These are phyloP conservation scores for Strix uralensis DNA, from an alignment of 2,113 vertebrate species.

Conservation along the genomic window DNA sequence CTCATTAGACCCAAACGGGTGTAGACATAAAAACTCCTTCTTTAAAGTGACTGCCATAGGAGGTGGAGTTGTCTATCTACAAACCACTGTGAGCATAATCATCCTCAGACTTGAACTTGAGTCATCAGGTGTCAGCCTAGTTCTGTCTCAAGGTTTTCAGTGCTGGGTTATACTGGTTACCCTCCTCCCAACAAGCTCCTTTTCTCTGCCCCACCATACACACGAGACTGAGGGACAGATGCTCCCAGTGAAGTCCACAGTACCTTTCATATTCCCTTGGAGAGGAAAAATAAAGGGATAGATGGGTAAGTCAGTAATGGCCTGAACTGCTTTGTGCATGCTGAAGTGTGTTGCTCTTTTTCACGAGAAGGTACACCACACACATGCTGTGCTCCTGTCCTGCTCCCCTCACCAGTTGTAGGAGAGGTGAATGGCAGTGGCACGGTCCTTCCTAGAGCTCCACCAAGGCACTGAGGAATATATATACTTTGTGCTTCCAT, in stretches of 20 bases:
- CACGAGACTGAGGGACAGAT: not conserved
- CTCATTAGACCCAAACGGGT: not conserved
- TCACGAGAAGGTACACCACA: fast-evolving
- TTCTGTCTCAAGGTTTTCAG: not conserved
- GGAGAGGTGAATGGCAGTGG: not conserved
- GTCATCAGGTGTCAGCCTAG: not conserved
- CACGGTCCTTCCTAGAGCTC: not conserved
- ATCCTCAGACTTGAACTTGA: not conserved
- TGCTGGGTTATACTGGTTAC: not conserved
- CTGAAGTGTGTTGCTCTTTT: not conserved
- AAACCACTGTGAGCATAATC: not conserved
- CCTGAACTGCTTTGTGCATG: not conserved
- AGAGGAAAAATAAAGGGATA: not conserved
- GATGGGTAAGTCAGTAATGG: too few relatives aligned
- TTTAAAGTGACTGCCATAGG: not conserved
- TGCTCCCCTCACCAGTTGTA: not conserved
- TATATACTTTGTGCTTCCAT: not conserved
- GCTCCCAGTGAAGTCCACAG: not conserved
- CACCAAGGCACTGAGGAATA: not conserved
- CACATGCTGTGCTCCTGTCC: not conserved
- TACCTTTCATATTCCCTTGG: not conserved
- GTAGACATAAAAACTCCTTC: not conserved
- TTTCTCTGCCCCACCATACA: not conserved
- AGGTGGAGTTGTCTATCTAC: not conserved
- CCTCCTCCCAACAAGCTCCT: not conserved